These are phyloP conservation scores for Dinoponera quadriceps DNA, from an alignment of 1,140 invertebrate species.

Conservation along the genomic window DNA sequence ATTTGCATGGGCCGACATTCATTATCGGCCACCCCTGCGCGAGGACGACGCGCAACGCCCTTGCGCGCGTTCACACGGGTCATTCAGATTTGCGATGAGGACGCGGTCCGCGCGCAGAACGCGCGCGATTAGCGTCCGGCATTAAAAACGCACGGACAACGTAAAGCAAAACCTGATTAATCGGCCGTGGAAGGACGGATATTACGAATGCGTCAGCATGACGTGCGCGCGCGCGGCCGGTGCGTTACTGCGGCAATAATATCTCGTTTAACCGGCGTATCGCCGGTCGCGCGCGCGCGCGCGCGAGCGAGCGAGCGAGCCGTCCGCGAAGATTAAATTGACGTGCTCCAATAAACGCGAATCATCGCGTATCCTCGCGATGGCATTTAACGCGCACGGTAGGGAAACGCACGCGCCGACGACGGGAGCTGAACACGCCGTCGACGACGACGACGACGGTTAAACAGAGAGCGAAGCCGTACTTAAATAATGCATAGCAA, in stretches of 20 bases:
- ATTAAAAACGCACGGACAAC: conserved; percentile 65
- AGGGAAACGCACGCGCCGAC: neutral
- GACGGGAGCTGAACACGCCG: neutral
- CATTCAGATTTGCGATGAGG: conserved; percentile 29
- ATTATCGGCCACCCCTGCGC: conserved; percentile 38
- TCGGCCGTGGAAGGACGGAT: conserved; percentile 40
- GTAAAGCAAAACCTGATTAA: conserved; percentile 58
- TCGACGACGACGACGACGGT: conserved; percentile 35
- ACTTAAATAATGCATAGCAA: conserved; percentile 61
- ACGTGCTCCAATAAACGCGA: conserved; percentile 30
- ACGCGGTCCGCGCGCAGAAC: conserved; percentile 22
- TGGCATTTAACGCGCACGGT: conserved; percentile 15
- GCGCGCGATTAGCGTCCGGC: conserved; percentile 43
- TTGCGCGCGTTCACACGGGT: neutral
- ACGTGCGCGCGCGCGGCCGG: conserved; percentile 16
- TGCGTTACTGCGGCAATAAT: conserved; percentile 25
- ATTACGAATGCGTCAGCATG: conserved; percentile 66
- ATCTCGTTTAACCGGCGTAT: conserved; percentile 40
- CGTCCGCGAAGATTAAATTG: conserved; percentile 27
- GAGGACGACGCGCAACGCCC: neutral
- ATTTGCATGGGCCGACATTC: conserved; percentile 60
- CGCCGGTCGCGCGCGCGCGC: conserved; percentile 13
- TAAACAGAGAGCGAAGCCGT: conserved; percentile 30
- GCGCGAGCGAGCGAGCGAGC: neutral
- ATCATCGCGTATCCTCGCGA: conserved; percentile 20